These are phyloP conservation scores for Tangara arthus DNA, from an alignment of 2,797 vertebrate genomes.

Conservation along the genomic window DNA sequence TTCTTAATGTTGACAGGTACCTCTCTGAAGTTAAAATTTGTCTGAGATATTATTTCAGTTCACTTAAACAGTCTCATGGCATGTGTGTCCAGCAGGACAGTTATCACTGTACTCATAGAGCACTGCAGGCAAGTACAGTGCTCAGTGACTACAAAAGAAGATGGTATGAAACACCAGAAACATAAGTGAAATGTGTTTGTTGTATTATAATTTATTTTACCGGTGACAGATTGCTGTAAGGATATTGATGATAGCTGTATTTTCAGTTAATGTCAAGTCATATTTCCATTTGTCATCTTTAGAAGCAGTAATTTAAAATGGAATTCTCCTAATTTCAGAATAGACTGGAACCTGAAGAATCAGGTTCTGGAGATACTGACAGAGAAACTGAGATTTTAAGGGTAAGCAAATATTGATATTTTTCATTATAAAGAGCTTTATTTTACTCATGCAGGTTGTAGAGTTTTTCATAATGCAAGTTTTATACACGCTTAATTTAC, in stretches of 20 bases:
- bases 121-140: background rate
- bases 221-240: background rate
- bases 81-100: background rate
- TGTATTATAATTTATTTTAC: background rate
- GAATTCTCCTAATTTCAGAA: constrained; percentile 72
- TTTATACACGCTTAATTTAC: background rate
- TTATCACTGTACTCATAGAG: background rate
- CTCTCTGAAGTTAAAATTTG: background rate
- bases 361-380: constrained; percentile 81
- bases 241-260: background rate
- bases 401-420: constrained; percentile 52
- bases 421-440: background rate
- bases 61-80: background rate
- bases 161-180: background rate
- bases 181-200: background rate
- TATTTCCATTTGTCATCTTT: background rate
- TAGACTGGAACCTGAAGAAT: constrained; percentile 79
- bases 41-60: background rate
- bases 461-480: background rate
- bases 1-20: background rate
- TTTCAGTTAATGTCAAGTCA: background rate
- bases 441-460: background rate
- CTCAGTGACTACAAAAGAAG: background rate
- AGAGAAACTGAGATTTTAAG: constrained; percentile 75
- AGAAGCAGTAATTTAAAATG: background rate